These are phyloP conservation scores for Barbus barbus DNA, from an alignment of 2,113 vertebrate genomes.

Conservation along the genomic window DNA sequence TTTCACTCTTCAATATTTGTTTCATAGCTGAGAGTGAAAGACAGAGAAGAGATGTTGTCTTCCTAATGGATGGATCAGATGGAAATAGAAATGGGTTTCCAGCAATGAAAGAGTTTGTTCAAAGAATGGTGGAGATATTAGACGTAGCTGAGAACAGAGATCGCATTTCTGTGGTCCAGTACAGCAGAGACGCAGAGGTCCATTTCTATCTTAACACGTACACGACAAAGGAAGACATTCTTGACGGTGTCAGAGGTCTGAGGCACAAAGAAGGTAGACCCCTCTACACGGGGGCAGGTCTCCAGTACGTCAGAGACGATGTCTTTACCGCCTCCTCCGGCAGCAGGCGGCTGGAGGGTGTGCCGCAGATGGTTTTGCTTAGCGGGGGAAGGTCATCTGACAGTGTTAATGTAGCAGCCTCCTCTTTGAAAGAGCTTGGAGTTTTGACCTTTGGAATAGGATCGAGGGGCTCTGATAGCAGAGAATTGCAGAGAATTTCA, in stretches of 20 bases:
- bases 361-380: slow-evolving; percentile 41
- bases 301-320: neutral
- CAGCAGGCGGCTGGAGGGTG: no score
- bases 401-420: slow-evolving; percentile 54
- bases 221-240: no score
- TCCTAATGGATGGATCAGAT: no score
- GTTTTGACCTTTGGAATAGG: slow-evolving; percentile 64
- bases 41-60: slow-evolving; percentile 55
- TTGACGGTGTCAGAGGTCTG: no score
- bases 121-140: no score
- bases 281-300: no score
- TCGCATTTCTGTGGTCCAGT: no score
- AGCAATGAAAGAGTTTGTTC: slow-evolving; percentile 46
- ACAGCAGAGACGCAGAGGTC: no score
- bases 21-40: neutral
- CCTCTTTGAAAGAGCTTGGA: slow-evolving; percentile 61
- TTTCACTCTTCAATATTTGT: neutral
- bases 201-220: no score
- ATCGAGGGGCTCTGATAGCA: slow-evolving; percentile 59
- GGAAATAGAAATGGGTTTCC: no score
- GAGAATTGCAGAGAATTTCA: slow-evolving; percentile 66
- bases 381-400: slow-evolving; percentile 69
- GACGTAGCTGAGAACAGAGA: no score
- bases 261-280: neutral
- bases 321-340: neutral